Evolutionary conservation across 2,888 invertebrate species (phyloP), one percentile per base, ranked within the genome.

Genomic region (Amphimallon solstitiale): DNA sequence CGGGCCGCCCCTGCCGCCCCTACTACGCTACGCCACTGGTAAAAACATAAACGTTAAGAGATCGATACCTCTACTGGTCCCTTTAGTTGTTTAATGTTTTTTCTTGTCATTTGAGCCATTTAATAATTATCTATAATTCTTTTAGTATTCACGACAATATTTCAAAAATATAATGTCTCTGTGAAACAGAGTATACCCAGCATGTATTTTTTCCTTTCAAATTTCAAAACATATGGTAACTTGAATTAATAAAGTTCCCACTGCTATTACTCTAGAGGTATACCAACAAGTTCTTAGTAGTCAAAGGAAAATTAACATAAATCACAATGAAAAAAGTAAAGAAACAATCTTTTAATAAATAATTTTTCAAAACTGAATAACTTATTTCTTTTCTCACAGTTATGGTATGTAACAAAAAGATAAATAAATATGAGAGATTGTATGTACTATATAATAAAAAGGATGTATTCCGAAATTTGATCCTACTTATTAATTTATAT

Each of bases 111-210:
- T n/a, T n/a, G 9, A 2, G 29, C 6, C 6, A 29, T 29, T 29
- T 37, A 54, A 54, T 54, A 54, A 37, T 54, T 54, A 10, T 38
- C 51, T 9, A 35, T 51, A 34, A 51, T 35, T 14, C 35, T 35
- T 51, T 51, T 35, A 51, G n/a, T n/a, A n/a, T n/a, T n/a, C n/a
- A n/a, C n/a, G n/a, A n/a, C n/a, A n/a, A n/a, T n/a, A n/a, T 29
- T 29, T 5, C 29, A 5, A 43, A 40, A 56, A 56, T 29, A 43
- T 15, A 21, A 29, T 56, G 56, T 40, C 43, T 12, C 43, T 56
- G 56, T 56, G 29, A 56, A 56, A 40, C 43, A 56, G 23, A 40
- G 15, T 43, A 21, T 37, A 23, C 43, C 5, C 56, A 56, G 43
- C 43, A 23, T 56, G 56, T 40, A 12, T 56, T 56, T 56, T 23